Evolutionary conservation across 2,113 vertebrate genomes (phyloP), one percentile per base, ranked within the genome.

Genomic region (Hemibagrus wyckioides): DNA sequence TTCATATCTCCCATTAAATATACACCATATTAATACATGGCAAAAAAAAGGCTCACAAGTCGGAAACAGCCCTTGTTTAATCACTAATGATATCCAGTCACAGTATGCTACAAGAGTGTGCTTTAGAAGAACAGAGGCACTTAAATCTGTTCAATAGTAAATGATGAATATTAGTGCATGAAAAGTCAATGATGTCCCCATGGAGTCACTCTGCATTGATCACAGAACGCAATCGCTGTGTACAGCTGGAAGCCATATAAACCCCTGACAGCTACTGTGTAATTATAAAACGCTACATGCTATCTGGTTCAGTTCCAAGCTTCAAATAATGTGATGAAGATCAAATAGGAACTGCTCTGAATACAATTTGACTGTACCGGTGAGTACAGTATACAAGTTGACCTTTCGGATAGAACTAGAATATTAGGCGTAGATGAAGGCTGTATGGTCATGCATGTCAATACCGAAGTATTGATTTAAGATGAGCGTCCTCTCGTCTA

Each of bases 171-270:
- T 86, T 56, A 67, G 59, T 25, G 28, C 71, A 77, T 23, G 33
- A 85, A 75, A 85, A 41, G 69, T 59, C 71, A 48, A 39, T 75
- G 50, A 33, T 84, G 14, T 39, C 11, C 39, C 44, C 36, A 75
- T 30, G 15, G 67, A 61, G 28, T 57, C 21, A 61, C 71, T 61
- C 57, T 8, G 73, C 71, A 85, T 79, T 63, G 75, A 79, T 85
- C 73, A 85, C 28, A 50, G 57, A 48, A 85, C 36, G 75, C 73
- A 85, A 79, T 10, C 21, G 30, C 73, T 63, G n/a, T 65, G 75
- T 80, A 77, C 44, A 67, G 75, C 84, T 79, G 41, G 54, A 85
- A 61, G 73, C 73, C 56, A 63, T 65, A 50, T 50, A 65, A 65
- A 4, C 44, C 48, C 7, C 44, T 54, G 23, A 86, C 0, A 33